Evolutionary conservation across 2,888 invertebrate genomes (phyloP).

Genomic region (Oasisia sp.): DNA sequence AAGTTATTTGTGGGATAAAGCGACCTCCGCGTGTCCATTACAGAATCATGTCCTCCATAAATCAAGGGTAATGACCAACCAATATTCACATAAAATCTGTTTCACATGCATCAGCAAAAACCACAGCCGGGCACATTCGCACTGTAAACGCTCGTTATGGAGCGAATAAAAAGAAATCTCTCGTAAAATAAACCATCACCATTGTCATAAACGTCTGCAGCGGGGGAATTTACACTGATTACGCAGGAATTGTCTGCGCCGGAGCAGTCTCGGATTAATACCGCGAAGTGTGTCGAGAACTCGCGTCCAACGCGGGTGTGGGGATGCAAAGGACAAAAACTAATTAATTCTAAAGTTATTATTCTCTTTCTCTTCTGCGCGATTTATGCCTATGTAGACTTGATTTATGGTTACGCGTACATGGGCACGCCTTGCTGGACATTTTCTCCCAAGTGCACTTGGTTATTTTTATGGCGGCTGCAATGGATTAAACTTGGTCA

Average conservation of each 20-base stretch:
- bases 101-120: not conserved
- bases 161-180: not conserved
- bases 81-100: constrained; percentile 13
- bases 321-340: not conserved
- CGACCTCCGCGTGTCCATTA: not conserved
- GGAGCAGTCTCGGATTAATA: not conserved
- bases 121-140: not conserved
- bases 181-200: constrained; percentile 12
- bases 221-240: not conserved
- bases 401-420: too few species aligned
- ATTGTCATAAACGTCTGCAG: not conserved
- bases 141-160: not conserved
- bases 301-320: not conserved
- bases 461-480: too few species aligned
- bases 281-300: not conserved
- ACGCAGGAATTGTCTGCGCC: not conserved
- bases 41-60: not conserved
- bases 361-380: not conserved
- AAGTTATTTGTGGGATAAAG: not conserved
- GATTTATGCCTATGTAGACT: too few species aligned
- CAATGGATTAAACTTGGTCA: too few species aligned
- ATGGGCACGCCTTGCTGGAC: too few species aligned
- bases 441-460: too few species aligned
- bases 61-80: not conserved
- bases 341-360: not conserved